Percentiles rank a stretch among this genome's conserved stretches.
Evolutionary conservation across 2,113 vertebrate species (phyloP).

Genomic region (Brienomyrus brachyistius): DNA sequence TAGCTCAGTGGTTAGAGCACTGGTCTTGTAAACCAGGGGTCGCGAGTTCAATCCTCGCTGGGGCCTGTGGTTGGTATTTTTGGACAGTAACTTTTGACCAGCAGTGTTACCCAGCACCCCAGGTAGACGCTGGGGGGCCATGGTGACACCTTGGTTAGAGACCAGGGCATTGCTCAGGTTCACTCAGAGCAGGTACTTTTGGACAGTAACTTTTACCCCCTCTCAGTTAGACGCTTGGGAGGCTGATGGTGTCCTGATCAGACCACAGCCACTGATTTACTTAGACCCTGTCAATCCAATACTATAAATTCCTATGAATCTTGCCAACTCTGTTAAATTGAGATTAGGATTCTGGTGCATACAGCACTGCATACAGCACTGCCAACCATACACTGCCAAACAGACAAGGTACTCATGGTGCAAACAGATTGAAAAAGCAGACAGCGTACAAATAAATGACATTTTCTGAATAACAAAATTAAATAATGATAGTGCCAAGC

Average conservation of each 20-base stretch:
- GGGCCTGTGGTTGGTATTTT: no score
- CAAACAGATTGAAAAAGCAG: no score
- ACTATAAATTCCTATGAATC: not conserved
- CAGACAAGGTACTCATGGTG: no score
- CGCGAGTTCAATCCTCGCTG: not conserved
- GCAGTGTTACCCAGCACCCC: no score
- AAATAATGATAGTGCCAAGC: not conserved
- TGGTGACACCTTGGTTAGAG: no score
- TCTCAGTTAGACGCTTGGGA: not conserved
- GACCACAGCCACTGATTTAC: not conserved
- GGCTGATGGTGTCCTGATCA: not conserved
- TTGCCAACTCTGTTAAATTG: not conserved
- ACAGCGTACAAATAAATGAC: not conserved
- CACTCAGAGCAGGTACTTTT: no score
- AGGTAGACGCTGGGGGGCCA: not conserved
- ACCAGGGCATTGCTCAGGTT: no score
- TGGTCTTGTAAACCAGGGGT: not conserved
- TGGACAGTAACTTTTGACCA: no score
- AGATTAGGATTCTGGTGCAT: not conserved
- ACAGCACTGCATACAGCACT: not conserved
- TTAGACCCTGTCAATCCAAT: not conserved
- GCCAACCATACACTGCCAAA: no score
- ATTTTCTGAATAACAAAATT: not conserved
- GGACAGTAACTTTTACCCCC: no score
- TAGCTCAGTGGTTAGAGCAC: not conserved